Evolutionary conservation across 1,140 invertebrate species (phyloP).

Genomic region (Mycetomoellerius zeteki): DNA sequence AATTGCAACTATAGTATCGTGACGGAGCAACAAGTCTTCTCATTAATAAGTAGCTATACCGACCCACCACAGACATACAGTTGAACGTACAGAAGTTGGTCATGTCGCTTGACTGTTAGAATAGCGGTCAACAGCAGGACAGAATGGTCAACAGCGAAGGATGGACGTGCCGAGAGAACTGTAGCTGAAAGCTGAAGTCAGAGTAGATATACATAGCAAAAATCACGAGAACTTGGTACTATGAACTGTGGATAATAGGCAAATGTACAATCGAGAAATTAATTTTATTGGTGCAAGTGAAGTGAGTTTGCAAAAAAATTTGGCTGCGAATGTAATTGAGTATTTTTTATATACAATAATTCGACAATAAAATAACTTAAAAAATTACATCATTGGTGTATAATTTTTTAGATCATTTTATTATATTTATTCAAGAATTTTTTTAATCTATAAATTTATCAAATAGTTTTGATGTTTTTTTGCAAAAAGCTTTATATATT

Average conservation of each 20-base stretch:
- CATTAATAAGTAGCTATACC: conserved; percentile 66
- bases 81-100: conserved; percentile 45
- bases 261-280: not conserved
- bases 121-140: conserved; percentile 39
- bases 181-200: not conserved
- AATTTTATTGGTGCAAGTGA: not conserved
- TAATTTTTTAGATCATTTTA: conserved; percentile 5
- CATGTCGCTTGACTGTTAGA: conserved; percentile 44
- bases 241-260: not conserved
- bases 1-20: conserved; percentile 2
- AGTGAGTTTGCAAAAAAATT: not conserved
- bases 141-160: conserved; percentile 15
- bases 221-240: conserved; percentile 9
- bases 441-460: not conserved
- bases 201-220: conserved; percentile 18
- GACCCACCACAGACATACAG: conserved; percentile 23
- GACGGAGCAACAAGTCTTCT: conserved; percentile 69
- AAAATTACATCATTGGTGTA: not conserved
- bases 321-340: not conserved
- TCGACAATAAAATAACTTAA: not conserved
- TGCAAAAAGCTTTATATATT: too few relatives aligned
- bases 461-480: too few relatives aligned
- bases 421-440: not conserved
- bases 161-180: conserved; percentile 11
- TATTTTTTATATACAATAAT: conserved; percentile 15